A percentile compares a stretch with the other conserved stretches of the same genome.
These are phyloP conservation scores for Cryptoblepharus egeriae DNA, from an alignment of 2,797 vertebrate species.

Conservation along the genomic window DNA sequence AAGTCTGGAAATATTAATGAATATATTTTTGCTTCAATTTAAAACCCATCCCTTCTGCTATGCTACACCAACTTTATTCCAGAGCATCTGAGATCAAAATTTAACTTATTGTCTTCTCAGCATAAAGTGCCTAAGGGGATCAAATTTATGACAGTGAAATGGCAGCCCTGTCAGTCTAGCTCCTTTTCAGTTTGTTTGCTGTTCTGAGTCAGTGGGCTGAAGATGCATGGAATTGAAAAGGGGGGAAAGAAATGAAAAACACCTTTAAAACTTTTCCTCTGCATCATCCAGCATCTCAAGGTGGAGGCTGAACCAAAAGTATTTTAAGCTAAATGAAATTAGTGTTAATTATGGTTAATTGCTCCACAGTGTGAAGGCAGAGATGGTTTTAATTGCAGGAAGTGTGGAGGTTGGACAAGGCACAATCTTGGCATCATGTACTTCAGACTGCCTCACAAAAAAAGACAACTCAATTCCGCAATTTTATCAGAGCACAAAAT, in stretches of 20 bases:
- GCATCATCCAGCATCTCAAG: conserved; percentile 28
- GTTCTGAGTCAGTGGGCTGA: conserved; percentile 68
- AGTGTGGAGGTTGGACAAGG: background rate
- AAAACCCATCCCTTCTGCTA: conserved; percentile 31
- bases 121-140: conserved; percentile 61
- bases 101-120: conserved; percentile 51
- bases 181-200: conserved; percentile 63
- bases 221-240: conserved; percentile 53
- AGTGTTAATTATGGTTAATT: background rate
- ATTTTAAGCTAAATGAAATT: conserved; percentile 1
- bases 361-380: fast-evolving
- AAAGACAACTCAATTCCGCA: background rate
- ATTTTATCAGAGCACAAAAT: background rate
- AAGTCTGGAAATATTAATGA: conserved; percentile 37
- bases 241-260: conserved; percentile 44
- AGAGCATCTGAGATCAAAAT: conserved; percentile 33
- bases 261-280: conserved; percentile 49
- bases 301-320: conserved; percentile 13
- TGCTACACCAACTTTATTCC: conserved; percentile 38
- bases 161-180: conserved; percentile 63
- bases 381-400: background rate
- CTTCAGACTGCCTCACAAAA: background rate
- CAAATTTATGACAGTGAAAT: conserved; percentile 59
- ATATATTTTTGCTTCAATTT: conserved; percentile 37
- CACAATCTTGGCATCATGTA: background rate